A percentile compares a stretch with the other conserved stretches of the same genome.
Conservation (phyloP, 2,113 vertebrate genomes). For the Onychostoma macrolepis region DNA sequence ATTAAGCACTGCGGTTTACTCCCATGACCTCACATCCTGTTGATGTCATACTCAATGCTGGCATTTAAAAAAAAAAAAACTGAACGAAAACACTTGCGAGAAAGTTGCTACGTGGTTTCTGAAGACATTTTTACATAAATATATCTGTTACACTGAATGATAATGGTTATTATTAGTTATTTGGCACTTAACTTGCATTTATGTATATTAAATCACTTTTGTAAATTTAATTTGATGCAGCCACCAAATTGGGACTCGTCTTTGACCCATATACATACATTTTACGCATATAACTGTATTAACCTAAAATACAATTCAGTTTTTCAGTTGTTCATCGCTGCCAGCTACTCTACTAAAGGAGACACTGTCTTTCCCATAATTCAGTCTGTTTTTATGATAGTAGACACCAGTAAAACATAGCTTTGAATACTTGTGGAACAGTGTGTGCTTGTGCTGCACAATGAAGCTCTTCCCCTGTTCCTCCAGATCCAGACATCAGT, state of each 20-base stretch:
- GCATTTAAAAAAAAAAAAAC: neutral
- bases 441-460: conserved; percentile 19
- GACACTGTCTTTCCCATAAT: neutral
- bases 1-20: neutral
- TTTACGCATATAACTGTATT: neutral
- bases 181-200: too few species aligned
- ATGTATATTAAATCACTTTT: neutral
- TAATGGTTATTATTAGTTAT: too few species aligned
- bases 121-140: too few species aligned
- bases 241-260: neutral
- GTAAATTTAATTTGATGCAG: neutral
- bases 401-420: neutral
- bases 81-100: neutral
- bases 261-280: neutral
- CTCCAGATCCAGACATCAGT: conserved; percentile 23
- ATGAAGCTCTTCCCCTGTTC: conserved; percentile 6
- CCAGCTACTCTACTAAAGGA: neutral
- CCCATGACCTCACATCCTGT: conserved; percentile 23
- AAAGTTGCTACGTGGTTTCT: neutral
- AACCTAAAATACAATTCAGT: neutral
- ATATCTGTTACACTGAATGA: too few species aligned
- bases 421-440: conserved; percentile 17
- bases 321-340: neutral
- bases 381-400: neutral
- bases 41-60: neutral